Base-by-base conservation (phyloP, 2,797 vertebrate genomes). In the Oreortyx pictus region DNA sequence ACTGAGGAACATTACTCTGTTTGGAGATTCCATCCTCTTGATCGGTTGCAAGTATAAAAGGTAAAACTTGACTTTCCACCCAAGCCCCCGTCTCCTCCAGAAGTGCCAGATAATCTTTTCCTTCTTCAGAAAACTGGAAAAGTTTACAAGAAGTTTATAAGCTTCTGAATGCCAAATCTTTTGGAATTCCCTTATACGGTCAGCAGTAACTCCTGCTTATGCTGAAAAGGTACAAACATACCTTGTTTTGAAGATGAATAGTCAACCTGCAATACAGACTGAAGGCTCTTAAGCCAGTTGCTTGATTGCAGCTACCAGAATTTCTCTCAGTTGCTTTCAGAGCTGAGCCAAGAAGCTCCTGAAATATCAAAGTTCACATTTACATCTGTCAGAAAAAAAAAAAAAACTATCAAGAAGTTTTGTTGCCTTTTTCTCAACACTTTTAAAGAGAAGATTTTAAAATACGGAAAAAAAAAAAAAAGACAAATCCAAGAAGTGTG, bases 221-320 rank as follows among this genome's bases (percentile, higher is more conserved):
- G 66, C 24, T 49, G 27, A 67, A 78, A 70, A 89, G 41, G 39
- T 71, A 24, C 33, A 76, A 49, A 49, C 94, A 95, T 96, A 99
- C 99, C 94, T 97, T 97, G 71, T 98, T 96, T 16, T 99, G 99
- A 33, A 99, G 97, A 92, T 99, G 99, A 79, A 98, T 95, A 33
- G 96, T 93, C 52, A 99, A 97, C 4, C 98, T 98, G 23, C 98
- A 97, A 61, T 98, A 97, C 13, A 97, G 97, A 70, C 89, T 93
- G 74, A 99, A 99, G 67, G 98, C 98, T 86, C 97, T 98, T 79
- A 99, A 93, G 4, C 98, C 97, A 0, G 97, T 97, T 24, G 98
- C 96, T 86, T 97, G 96, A 41, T 68, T 93, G 47, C 97, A 97
- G 57, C 54, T 73, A 16, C 62, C 78, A 46, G 94, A 92, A 35